These are phyloP conservation scores for Alloscopus bannaensis DNA, from an alignment of 2,888 invertebrate species.

Conservation along the genomic window DNA sequence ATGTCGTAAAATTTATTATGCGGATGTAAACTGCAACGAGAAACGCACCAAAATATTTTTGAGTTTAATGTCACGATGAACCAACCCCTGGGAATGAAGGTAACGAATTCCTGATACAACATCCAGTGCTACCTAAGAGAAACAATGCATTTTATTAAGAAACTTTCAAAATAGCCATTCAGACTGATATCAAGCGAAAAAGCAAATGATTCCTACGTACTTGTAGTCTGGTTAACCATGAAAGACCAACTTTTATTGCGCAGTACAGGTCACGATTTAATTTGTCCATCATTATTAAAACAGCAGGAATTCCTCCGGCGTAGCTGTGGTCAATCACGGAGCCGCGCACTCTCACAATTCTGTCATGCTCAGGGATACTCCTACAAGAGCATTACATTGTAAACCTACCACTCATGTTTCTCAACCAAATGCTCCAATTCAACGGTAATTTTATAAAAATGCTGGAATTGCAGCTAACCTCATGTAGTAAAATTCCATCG, in stretches of 20 bases:
- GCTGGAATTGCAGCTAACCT: slow-evolving; percentile 77
- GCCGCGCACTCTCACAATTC: slow-evolving; percentile 85
- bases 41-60: slow-evolving; percentile 88
- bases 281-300: slow-evolving; percentile 87
- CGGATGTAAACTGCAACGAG: background rate
- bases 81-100: slow-evolving; percentile 90
- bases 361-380: slow-evolving; percentile 84
- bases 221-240: slow-evolving; percentile 80
- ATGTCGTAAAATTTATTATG: background rate
- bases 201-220: slow-evolving; percentile 28
- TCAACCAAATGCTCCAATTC: background rate
- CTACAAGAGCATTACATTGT: slow-evolving; percentile 42
- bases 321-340: slow-evolving; percentile 88
- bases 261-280: slow-evolving; percentile 86
- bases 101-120: slow-evolving; percentile 92
- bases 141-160: too few relatives aligned
- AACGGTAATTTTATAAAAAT: slow-evolving; percentile 4
- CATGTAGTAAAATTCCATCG: slow-evolving; percentile 94
- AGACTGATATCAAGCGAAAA: too few relatives aligned
- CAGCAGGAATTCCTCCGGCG: slow-evolving; percentile 84
- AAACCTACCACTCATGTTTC: background rate
- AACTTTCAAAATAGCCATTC: too few relatives aligned
- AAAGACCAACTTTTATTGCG: slow-evolving; percentile 83
- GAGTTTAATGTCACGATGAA: slow-evolving; percentile 92
- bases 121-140: slow-evolving; percentile 83